Evolutionary conservation across 2,888 invertebrate genomes (phyloP).

Genomic region (Ametastegia equiseti): DNA sequence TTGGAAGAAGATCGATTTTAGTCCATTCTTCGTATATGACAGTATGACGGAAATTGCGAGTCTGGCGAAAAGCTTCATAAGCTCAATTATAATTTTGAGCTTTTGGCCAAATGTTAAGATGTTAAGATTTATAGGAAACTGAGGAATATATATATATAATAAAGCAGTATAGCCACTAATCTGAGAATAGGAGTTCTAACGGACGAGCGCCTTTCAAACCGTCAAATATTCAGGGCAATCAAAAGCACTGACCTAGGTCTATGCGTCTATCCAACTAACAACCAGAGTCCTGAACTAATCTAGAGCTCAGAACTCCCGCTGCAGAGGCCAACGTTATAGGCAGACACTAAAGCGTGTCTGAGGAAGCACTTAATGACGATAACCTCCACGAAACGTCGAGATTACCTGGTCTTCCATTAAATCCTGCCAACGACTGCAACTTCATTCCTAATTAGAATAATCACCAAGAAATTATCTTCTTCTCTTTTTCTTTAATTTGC

Average conservation of each 20-base stretch:
- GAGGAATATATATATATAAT: neutral
- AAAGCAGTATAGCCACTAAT: neutral
- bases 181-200: neutral
- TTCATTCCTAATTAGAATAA: conserved; percentile 18
- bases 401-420: conserved; percentile 68
- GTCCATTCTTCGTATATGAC: too few species aligned
- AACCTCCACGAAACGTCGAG: conserved; percentile 63
- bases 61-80: too few species aligned
- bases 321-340: conserved; percentile 47
- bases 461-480: neutral
- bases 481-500: neutral
- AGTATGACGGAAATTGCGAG: too few species aligned
- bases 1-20: too few species aligned
- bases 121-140: too few species aligned
- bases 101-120: too few species aligned
- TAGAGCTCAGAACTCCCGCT: conserved; percentile 57
- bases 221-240: conserved; percentile 70
- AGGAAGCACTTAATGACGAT: conserved; percentile 61
- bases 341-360: conserved; percentile 56
- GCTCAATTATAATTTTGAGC: too few species aligned
- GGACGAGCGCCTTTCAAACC: conserved; percentile 4
- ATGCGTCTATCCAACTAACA: conserved; percentile 57
- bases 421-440: conserved; percentile 53
- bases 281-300: conserved; percentile 67
- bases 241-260: conserved; percentile 60